Evolutionary conservation across 2,113 vertebrate genomes (phyloP).

Genomic region (Strix aluco): DNA sequence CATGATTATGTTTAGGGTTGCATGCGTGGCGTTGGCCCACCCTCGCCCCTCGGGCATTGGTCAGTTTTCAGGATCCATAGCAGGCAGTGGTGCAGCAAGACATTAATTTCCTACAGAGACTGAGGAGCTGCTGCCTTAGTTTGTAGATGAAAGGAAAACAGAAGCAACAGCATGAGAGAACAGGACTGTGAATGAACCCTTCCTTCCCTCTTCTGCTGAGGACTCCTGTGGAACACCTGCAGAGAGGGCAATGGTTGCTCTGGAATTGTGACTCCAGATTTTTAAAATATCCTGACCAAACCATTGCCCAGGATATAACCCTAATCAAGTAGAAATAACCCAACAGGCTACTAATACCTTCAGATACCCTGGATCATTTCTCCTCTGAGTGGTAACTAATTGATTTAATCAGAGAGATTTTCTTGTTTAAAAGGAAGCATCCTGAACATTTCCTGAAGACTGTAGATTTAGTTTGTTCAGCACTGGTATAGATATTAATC

Average conservation of each 20-base stretch:
- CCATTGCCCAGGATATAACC: not conserved
- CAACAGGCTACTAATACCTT: not conserved
- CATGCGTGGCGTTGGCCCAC: rapidly evolving
- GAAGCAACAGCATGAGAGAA: not conserved
- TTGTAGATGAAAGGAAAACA: not conserved
- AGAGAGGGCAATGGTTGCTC: not conserved
- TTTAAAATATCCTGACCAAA: not conserved
- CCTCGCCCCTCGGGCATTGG: not conserved
- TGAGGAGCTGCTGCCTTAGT: not conserved
- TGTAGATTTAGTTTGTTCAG: not conserved
- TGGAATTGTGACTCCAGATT: not conserved
- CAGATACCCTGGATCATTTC: not conserved
- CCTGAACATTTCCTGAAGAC: not conserved
- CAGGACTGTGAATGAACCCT: not conserved
- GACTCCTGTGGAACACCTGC: not conserved
- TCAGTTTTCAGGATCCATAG: not conserved
- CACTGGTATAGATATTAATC: not conserved
- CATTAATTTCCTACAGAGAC: not conserved
- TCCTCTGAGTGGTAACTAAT: not conserved
- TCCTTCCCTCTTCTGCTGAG: not conserved
- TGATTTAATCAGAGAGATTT: not conserved
- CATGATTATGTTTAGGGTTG: not conserved
- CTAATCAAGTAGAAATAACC: not conserved
- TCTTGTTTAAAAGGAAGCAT: not conserved
- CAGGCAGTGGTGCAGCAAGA: not conserved